phyloP scores from a whole-genome alignment of 2,113 vertebrate genomes.

The Pollimyrus isidori region DNA sequence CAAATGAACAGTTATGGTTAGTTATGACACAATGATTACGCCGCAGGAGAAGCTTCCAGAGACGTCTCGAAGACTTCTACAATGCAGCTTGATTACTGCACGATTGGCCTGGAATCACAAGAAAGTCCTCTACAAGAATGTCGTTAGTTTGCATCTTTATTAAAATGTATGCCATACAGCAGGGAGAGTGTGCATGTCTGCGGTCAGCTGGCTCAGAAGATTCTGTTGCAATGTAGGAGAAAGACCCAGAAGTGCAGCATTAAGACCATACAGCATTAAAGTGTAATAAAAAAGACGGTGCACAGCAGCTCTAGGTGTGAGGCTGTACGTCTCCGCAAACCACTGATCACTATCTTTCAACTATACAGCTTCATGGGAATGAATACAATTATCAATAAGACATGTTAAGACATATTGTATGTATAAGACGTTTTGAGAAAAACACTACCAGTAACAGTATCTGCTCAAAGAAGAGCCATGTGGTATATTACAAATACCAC shows the following conservation, averaged over 20 bases:
- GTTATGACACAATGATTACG: not conserved
- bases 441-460: not conserved
- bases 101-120: not conserved
- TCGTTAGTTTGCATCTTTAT: not conserved
- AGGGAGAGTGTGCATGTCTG: not conserved
- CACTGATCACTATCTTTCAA: not conserved
- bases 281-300: not conserved
- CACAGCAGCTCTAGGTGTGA: not conserved
- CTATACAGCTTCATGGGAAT: not conserved
- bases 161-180: not conserved
- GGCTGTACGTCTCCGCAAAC: not conserved
- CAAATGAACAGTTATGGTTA: not conserved
- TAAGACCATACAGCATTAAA: not conserved
- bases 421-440: not conserved
- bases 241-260: not conserved
- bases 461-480: not conserved
- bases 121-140: not conserved
- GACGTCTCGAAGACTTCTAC: not conserved
- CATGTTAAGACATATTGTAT: too few species aligned
- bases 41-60: not conserved
- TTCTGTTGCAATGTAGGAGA: not conserved
- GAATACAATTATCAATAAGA: not conserved
- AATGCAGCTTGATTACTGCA: not conserved
- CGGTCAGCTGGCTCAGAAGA: not conserved
- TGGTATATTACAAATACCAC: not conserved